Evolutionary conservation across 2,113 vertebrate genomes (phyloP).

Genomic region (Elgaria multicarinata): DNA sequence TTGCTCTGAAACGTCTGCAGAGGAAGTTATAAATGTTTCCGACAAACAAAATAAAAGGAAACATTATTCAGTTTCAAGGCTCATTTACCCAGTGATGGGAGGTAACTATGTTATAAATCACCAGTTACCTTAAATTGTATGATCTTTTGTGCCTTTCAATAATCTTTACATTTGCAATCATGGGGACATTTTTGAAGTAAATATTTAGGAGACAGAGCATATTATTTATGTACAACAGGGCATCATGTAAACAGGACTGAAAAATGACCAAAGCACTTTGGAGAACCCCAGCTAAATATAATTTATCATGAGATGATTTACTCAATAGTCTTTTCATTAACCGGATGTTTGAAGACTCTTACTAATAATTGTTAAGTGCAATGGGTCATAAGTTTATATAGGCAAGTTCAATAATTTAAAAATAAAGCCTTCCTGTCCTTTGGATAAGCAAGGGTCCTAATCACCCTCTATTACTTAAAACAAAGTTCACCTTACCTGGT

Average conservation of each 20-base stretch:
- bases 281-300: constrained; percentile 17
- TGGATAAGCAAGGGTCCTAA: not conserved
- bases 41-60: constrained; percentile 79
- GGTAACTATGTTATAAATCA: constrained; percentile 78
- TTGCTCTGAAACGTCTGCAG: constrained; percentile 62
- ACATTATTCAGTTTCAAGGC: constrained; percentile 78
- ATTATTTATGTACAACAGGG: constrained; percentile 37
- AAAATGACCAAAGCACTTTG: constrained; percentile 11
- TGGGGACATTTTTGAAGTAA: constrained; percentile 70
- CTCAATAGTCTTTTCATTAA: constrained; percentile 43
- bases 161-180: constrained; percentile 67
- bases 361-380: not conserved
- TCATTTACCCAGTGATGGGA: constrained; percentile 76
- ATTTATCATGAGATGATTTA: constrained; percentile 44
- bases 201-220: constrained; percentile 59
- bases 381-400: not conserved
- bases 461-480: not conserved
- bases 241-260: constrained; percentile 48
- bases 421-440: constrained; percentile 40
- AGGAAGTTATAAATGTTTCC: constrained; percentile 77
- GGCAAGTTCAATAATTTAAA: constrained; percentile 33
- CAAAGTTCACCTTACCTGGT: too few species aligned
- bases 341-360: not conserved
- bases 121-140: constrained; percentile 68
- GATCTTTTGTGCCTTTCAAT: constrained; percentile 69